Evolutionary conservation across 2,888 invertebrate species (phyloP).

Genomic region (Apodemia mormo): DNA sequence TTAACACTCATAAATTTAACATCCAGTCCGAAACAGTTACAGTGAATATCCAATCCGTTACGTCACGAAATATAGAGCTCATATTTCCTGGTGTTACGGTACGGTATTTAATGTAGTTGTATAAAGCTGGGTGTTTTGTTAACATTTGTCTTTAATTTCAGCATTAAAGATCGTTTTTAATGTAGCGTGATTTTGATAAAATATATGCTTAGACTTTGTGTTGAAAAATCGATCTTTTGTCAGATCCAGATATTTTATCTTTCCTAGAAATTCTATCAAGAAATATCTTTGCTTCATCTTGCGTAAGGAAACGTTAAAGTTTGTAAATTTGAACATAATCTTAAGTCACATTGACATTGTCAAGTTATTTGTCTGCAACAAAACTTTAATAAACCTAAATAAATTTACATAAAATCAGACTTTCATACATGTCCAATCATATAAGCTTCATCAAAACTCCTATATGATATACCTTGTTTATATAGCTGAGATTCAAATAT

Average conservation of each 20-base stretch:
- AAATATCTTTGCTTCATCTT: no score
- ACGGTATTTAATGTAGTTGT: conserved; percentile 45
- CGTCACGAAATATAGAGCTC: conserved; percentile 75
- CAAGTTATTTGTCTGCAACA: no score
- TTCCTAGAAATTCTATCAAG: not conserved
- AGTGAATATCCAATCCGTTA: conserved; percentile 50
- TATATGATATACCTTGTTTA: no score
- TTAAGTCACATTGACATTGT: no score
- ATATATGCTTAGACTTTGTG: conserved; percentile 20
- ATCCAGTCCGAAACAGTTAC: conserved; percentile 44
- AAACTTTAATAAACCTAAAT: no score
- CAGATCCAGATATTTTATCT: conserved; percentile 16
- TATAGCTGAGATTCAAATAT: no score
- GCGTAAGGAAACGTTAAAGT: no score
- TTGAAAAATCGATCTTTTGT: conserved; percentile 14
- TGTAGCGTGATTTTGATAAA: conserved; percentile 12
- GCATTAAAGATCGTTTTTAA: conserved; percentile 19
- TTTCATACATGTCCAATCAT: no score
- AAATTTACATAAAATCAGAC: no score
- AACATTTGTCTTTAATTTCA: conserved; percentile 19
- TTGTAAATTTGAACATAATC: no score
- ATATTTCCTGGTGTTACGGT: conserved; percentile 65
- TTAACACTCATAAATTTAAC: conserved; percentile 29
- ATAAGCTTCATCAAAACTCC: no score
- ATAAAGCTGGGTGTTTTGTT: conserved; percentile 20